These are phyloP conservation scores for Cantharis flavilabris DNA, from an alignment of 2,888 invertebrate species.

Conservation along the genomic window DNA sequence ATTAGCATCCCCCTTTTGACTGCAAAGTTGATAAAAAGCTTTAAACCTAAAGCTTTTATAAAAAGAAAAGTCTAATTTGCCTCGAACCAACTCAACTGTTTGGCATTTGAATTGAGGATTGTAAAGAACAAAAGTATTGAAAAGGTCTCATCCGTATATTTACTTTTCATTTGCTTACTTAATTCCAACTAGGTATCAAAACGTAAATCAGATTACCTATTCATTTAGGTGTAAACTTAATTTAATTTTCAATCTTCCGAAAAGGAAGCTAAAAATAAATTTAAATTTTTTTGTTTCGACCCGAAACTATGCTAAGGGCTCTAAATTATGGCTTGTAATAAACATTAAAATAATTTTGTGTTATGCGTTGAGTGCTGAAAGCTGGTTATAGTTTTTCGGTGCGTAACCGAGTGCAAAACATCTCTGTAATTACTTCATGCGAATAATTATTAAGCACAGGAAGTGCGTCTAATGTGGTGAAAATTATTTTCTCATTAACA, in stretches of 20 bases:
- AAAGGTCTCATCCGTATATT: constrained; percentile 6
- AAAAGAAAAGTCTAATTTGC: constrained; percentile 12
- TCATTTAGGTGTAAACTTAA: not conserved
- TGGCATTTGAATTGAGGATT: constrained; percentile 4
- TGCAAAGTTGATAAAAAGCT: constrained; percentile 4
- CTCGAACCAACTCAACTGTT: not conserved
- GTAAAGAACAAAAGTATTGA: constrained; percentile 5
- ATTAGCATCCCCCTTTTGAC: not conserved
- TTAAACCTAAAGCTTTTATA: constrained; percentile 4
- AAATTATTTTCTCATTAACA: constrained; percentile 9
- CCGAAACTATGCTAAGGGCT: not conserved
- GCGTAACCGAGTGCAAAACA: constrained; percentile 2
- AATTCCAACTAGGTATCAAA: constrained; percentile 1
- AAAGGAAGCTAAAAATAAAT: not conserved
- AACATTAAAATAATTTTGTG: constrained; percentile 1
- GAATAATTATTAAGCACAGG: constrained; percentile 1
- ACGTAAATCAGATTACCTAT: not conserved
- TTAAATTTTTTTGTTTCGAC: not conserved
- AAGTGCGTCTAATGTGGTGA: constrained; percentile 11
- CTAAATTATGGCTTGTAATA: not conserved
- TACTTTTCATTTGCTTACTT: constrained; percentile 19
- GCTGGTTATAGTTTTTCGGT: constrained; percentile 3
- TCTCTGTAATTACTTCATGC: constrained; percentile 14
- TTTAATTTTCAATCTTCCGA: not conserved
- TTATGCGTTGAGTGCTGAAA: not conserved